These are phyloP conservation scores for Lota lota DNA, from an alignment of 2,113 vertebrate species.

Conservation along the genomic window DNA sequence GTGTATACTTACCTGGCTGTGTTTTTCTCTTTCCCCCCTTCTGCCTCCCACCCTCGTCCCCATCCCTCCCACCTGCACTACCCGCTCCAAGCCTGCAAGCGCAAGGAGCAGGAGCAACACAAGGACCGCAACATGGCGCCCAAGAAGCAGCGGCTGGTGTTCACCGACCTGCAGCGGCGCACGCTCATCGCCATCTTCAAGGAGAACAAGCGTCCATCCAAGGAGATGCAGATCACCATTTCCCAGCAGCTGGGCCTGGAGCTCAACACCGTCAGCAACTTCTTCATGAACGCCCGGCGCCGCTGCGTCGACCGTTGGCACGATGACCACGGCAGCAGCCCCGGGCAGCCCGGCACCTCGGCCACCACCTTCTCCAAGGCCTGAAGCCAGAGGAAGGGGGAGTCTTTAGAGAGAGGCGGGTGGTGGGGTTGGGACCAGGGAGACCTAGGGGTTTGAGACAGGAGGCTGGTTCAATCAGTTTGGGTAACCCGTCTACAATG, in stretches of 20 bases:
- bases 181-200: conserved; percentile 99
- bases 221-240: conserved; percentile 98
- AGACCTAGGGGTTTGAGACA: conserved; percentile 37
- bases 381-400: conserved; percentile 74
- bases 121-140: conserved; percentile 91
- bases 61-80: conserved; percentile 56
- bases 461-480: conserved; percentile 31
- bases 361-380: conserved; percentile 95
- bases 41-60: conserved; percentile 56
- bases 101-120: conserved; percentile 97
- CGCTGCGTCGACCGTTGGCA: conserved; percentile 96
- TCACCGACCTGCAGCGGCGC: conserved; percentile 98
- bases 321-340: conserved; percentile 83
- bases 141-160: conserved; percentile 97
- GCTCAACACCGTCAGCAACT: conserved; percentile 98
- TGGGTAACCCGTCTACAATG: conserved; percentile 43
- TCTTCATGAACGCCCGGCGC: conserved; percentile 99
- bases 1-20: conserved; percentile 68
- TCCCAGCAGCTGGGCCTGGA: conserved; percentile 97
- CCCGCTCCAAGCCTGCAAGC: conserved; percentile 88
- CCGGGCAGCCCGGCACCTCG: conserved; percentile 82
- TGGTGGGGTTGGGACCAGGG: conserved; percentile 32
- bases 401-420: conserved; percentile 58
- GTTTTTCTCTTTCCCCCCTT: conserved; percentile 46
- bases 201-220: conserved; percentile 97